These are phyloP conservation scores for Eledona agricola DNA, from an alignment of 2,888 invertebrate genomes.

Conservation along the genomic window DNA sequence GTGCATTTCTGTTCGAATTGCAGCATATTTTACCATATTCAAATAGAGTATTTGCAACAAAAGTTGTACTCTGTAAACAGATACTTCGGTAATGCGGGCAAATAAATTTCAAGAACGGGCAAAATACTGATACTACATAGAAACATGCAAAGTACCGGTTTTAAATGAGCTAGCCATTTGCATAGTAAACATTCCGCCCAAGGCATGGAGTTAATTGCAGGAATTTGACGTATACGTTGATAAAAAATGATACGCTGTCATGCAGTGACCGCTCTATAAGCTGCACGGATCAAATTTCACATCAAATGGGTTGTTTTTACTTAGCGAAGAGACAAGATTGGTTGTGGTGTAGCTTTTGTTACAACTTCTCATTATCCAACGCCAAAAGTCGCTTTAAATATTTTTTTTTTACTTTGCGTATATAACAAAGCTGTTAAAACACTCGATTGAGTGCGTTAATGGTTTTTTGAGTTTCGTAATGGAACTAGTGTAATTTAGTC, in stretches of 20 bases:
- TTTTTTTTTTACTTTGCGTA: too few species aligned
- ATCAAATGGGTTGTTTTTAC: too few species aligned
- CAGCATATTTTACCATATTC: constrained; percentile 34
- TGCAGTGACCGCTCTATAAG: too few species aligned
- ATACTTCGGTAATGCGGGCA: constrained; percentile 38
- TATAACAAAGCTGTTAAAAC: too few species aligned
- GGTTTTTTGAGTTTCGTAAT: too few species aligned
- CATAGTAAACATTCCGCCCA: constrained; percentile 45
- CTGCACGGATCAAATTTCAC: too few species aligned
- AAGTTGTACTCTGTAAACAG: constrained; percentile 41
- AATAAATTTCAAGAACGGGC: constrained; percentile 41
- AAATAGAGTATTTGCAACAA: constrained; percentile 39
- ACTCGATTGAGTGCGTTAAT: too few species aligned
- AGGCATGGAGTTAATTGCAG: constrained; percentile 45
- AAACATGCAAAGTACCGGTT: constrained; percentile 43
- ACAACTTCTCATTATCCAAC: too few species aligned
- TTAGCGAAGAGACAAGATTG: too few species aligned
- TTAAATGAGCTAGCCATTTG: constrained; percentile 43
- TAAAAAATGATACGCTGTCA: not conserved
- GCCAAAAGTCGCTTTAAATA: too few species aligned
- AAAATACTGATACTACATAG: constrained; percentile 39
- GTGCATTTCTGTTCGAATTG: constrained; percentile 23
- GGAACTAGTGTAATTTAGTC: too few species aligned
- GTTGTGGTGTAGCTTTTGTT: too few species aligned
- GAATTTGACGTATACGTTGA: constrained; percentile 37